Conservation (phyloP, 2,113 vertebrate genomes). For the Amazona guildingii region DNA sequence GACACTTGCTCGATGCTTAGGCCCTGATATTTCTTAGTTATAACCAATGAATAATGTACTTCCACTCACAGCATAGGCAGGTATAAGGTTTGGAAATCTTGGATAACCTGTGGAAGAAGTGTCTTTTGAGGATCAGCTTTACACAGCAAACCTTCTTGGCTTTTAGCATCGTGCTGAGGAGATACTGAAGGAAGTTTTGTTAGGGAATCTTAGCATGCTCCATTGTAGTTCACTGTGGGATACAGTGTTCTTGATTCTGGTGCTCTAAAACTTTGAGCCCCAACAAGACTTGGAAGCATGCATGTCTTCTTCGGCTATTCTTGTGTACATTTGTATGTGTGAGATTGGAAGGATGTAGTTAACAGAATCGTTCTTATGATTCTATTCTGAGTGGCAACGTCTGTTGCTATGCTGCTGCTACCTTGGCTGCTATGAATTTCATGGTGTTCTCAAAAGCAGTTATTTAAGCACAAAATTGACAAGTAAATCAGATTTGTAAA, state of each 20-base stretch:
- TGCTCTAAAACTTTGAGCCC: background rate
- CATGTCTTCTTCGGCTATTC: background rate
- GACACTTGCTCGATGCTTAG: background rate
- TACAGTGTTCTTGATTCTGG: background rate
- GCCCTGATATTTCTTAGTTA: background rate
- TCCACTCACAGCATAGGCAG: background rate
- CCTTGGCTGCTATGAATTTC: conserved; percentile 48
- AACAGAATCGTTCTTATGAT: background rate
- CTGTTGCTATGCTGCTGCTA: conserved; percentile 55
- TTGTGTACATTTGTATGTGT: background rate
- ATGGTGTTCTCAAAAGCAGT: conserved; percentile 5
- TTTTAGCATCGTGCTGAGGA: background rate
- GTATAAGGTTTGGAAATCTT: background rate
- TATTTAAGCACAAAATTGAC: conserved; percentile 21
- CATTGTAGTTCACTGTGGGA: background rate
- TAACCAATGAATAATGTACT: background rate
- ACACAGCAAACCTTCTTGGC: background rate
- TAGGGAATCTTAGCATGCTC: background rate
- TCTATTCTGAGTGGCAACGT: conserved; percentile 39
- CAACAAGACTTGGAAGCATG: background rate
- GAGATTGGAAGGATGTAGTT: background rate
- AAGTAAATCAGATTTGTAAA: background rate
- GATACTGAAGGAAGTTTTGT: background rate
- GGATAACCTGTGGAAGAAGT: background rate
- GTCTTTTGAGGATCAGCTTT: background rate